Percentiles rank a stretch among this genome's conserved stretches.
These are phyloP conservation scores for Delichon dasypus DNA, from an alignment of 2,797 vertebrate species.

Conservation along the genomic window DNA sequence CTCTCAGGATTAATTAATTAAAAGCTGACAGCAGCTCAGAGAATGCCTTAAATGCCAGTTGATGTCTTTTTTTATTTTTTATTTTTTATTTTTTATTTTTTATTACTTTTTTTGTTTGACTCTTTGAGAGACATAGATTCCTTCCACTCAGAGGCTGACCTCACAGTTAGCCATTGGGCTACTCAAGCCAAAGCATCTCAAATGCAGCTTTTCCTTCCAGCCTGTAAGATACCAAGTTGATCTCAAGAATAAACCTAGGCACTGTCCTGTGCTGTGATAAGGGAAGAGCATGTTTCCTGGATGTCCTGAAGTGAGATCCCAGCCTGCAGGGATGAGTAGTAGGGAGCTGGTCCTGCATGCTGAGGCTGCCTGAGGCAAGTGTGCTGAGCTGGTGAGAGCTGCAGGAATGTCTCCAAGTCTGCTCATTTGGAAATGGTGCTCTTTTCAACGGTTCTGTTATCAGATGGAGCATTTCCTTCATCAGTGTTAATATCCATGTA, in stretches of 20 bases:
- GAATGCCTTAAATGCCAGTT: not conserved
- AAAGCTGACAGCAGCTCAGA: not conserved
- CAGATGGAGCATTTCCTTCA: slow-evolving; percentile 85
- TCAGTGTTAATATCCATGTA: slow-evolving; percentile 83
- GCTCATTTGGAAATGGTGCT: slow-evolving; percentile 74
- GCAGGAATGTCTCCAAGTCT: slow-evolving; percentile 55
- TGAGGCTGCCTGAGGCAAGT: not conserved
- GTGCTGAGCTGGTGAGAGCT: slow-evolving; percentile 10
- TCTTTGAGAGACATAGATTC: not conserved
- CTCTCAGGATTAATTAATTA: not conserved
- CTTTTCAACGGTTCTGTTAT: slow-evolving; percentile 79
- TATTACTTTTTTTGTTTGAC: not conserved
- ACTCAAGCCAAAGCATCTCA: not conserved
- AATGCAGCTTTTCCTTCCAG: slow-evolving; percentile 7
- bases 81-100: too few relatives aligned
- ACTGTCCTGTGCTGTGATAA: not conserved
- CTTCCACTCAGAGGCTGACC: not conserved
- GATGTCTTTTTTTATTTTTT: too few relatives aligned
- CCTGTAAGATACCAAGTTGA: not conserved
- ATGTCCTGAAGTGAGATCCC: not conserved
- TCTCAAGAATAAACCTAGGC: not conserved
- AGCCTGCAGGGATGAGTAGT: not conserved
- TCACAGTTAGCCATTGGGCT: not conserved
- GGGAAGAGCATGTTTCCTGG: not conserved
- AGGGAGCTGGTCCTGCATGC: not conserved